These are phyloP conservation scores for Synergus itoensis DNA, from an alignment of 2,888 invertebrate genomes.

Conservation along the genomic window DNA sequence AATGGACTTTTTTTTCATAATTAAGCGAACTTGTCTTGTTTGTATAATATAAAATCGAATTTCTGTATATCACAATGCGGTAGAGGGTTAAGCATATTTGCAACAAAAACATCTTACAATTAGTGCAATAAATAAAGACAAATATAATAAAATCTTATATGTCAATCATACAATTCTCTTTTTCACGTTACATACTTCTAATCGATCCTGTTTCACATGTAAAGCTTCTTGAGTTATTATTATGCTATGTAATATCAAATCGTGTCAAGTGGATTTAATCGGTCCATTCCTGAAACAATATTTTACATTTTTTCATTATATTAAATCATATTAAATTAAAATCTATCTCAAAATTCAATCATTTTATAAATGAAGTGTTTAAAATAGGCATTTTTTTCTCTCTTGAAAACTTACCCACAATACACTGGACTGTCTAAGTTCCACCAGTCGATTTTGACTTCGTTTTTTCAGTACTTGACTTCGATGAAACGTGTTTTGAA, in stretches of 20 bases:
- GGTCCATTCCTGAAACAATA: constrained; percentile 64
- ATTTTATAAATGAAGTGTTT: no score
- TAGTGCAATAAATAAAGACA: constrained; percentile 64
- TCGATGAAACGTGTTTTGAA: constrained; percentile 57
- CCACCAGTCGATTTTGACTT: constrained; percentile 63
- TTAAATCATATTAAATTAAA: no score
- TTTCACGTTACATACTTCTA: constrained; percentile 51
- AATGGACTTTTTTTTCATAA: not conserved
- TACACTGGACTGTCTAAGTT: constrained; percentile 59
- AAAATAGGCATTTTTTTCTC: no score
- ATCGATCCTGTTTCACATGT: constrained; percentile 62
- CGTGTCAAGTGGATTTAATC: constrained; percentile 57
- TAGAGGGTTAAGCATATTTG: constrained; percentile 55
- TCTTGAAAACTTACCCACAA: constrained; percentile 47
- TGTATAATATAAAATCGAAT: not conserved
- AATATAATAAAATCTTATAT: constrained; percentile 63
- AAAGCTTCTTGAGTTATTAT: constrained; percentile 65
- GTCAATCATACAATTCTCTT: constrained; percentile 61
- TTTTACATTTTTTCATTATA: not conserved
- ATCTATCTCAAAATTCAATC: no score
- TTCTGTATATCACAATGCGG: constrained; percentile 41
- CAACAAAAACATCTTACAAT: constrained; percentile 54
- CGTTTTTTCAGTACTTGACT: constrained; percentile 60
- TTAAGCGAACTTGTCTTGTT: not conserved
- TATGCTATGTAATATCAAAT: constrained; percentile 53